A percentile compares a stretch with the other conserved stretches of the same genome.
These are phyloP conservation scores for Hybos culiciformis DNA, from an alignment of 2,888 invertebrate species.

Conservation along the genomic window DNA sequence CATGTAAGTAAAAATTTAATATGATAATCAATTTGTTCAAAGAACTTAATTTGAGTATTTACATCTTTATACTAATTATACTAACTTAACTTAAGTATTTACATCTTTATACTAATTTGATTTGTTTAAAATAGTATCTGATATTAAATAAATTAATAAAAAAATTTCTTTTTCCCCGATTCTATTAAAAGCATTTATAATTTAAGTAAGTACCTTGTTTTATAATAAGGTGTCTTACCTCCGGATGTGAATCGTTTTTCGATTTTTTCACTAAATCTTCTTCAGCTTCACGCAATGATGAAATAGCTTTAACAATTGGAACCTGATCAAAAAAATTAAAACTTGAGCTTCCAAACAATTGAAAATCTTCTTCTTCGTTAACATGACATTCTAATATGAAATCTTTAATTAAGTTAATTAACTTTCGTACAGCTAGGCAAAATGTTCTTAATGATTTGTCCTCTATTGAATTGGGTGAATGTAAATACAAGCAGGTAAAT, in stretches of 20 bases:
- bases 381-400: constrained; percentile 77
- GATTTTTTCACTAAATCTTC: constrained; percentile 70
- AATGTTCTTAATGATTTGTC: constrained; percentile 76
- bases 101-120: too few relatives aligned
- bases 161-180: too few relatives aligned
- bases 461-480: constrained; percentile 72
- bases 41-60: too few relatives aligned
- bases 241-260: constrained; percentile 37
- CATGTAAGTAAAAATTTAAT: constrained; percentile 22
- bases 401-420: constrained; percentile 78
- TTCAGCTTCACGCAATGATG: constrained; percentile 74
- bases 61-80: too few relatives aligned
- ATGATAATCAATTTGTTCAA: too few relatives aligned
- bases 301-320: constrained; percentile 63
- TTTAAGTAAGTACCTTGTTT: too few relatives aligned
- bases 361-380: constrained; percentile 94
- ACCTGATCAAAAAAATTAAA: constrained; percentile 62
- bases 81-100: too few relatives aligned
- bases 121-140: too few relatives aligned
- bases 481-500: constrained; percentile 89
- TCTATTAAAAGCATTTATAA: too few relatives aligned
- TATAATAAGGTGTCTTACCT: too few relatives aligned
- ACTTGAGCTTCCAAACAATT: constrained; percentile 77
- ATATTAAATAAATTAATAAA: too few relatives aligned
- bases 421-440: constrained; percentile 74